Evolutionary conservation across 1,140 invertebrate species (phyloP), one percentile per base, ranked within the genome.

Genomic region (Physella acuta): DNA sequence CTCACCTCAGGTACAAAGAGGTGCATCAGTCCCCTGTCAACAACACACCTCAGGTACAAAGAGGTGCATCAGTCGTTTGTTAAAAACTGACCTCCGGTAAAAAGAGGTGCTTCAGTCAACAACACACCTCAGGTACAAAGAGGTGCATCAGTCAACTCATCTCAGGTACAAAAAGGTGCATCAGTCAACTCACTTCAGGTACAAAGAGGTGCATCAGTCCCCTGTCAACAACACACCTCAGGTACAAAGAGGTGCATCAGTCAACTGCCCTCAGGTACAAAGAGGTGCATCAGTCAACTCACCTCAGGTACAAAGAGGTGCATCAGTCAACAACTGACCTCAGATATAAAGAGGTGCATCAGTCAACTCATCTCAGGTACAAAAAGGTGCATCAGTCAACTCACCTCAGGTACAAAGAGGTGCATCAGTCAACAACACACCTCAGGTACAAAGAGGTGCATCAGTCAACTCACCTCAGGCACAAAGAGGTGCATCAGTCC

Each of bases 401-500:
- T 44, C 20, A 44, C 39, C 39, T 44, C 39, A 20, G 39, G 39
- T 44, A 44, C 39, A 44, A 44, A 44, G 8, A 44, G 20, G 20
- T 44, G 39, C 20, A 11, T 44, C 20, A 20, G 8, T 44, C 8
- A 20, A 20, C 20, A 11, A 20, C 20, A 44, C 20, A 44, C 39
- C 39, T 44, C 39, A 44, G 39, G 39, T 44, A 44, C 39, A 44
- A 44, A 44, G 8, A 44, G 20, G 20, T 44, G 39, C 20, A 11
- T 44, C 8, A 11, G 20, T 44, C 20, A 20, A 11, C 8, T 44
- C 20, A 44, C 39, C 39, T 92, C 89, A 20, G 93, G 93, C 65
- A 90, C 89, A 51, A 82, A 76, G 80, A 94, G 94, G 84, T 94
- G 93, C 83, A 91, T 53, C 20, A 81, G 49, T 0, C 79, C 79